These are phyloP conservation scores for Drosophila bunnanda DNA, from an alignment of 2,888 invertebrate species.

Conservation along the genomic window DNA sequence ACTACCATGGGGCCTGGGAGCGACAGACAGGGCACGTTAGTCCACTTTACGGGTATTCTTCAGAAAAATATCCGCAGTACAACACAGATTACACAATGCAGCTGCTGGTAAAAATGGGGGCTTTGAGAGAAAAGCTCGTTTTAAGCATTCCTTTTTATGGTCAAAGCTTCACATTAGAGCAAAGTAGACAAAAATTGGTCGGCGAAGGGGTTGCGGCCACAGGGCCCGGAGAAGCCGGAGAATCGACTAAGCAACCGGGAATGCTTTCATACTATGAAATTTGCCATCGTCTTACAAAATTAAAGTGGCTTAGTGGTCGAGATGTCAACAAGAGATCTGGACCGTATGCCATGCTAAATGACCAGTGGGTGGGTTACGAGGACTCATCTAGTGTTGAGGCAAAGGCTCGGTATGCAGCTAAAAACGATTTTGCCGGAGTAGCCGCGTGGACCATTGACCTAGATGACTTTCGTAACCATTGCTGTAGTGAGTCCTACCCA, in stretches of 20 bases:
- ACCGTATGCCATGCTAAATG: constrained; percentile 91
- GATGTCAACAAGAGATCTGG: constrained; percentile 87
- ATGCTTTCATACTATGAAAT: constrained; percentile 95
- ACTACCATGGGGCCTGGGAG: constrained; percentile 96
- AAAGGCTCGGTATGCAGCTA: constrained; percentile 91
- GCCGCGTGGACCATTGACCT: constrained; percentile 95
- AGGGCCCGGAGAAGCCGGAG: constrained; percentile 92
- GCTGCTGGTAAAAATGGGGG: constrained; percentile 90
- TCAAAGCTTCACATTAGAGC: constrained; percentile 90
- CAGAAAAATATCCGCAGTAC: constrained; percentile 90
- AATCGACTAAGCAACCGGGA: constrained; percentile 93
- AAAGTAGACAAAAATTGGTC: constrained; percentile 78
- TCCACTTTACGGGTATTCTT: constrained; percentile 88
- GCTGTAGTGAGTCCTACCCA: constrained; percentile 92
- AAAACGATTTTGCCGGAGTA: constrained; percentile 91
- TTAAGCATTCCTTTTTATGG: constrained; percentile 95
- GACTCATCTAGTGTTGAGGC: constrained; percentile 90
- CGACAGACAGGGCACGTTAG: constrained; percentile 91
- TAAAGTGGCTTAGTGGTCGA: constrained; percentile 89
- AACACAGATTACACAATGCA: constrained; percentile 93
- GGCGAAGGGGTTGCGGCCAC: constrained; percentile 88
- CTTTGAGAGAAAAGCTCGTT: constrained; percentile 90
- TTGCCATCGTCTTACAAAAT: constrained; percentile 89
- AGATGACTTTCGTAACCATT: constrained; percentile 94
- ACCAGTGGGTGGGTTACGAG: constrained; percentile 97